phyloP scores from a whole-genome alignment of 2,797 vertebrate species.

The Acridotheres tristis region DNA sequence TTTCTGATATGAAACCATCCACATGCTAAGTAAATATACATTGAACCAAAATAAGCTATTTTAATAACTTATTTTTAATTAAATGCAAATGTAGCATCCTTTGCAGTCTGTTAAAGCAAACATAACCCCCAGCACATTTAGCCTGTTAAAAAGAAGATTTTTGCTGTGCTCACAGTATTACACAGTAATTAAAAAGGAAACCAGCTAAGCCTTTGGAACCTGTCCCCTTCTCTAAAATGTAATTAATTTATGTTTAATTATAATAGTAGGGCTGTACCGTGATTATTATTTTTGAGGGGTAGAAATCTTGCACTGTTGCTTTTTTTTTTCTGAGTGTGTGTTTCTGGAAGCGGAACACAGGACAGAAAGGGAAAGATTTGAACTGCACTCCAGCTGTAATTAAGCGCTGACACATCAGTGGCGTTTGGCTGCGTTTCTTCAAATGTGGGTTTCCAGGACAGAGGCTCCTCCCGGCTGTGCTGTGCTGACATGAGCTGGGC shows the following conservation, averaged over 20 bases:
- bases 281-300: slow-evolving; percentile 6
- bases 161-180: slow-evolving; percentile 29
- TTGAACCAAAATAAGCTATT: slow-evolving; percentile 16
- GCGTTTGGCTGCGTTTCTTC: background rate
- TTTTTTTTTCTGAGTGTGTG: background rate
- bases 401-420: background rate
- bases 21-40: background rate
- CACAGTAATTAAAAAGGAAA: slow-evolving; percentile 40
- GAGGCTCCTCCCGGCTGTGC: background rate
- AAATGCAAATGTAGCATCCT: slow-evolving; percentile 27
- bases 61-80: slow-evolving; percentile 51
- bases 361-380: background rate
- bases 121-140: background rate
- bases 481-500: background rate
- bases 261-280: background rate
- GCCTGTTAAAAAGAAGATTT: slow-evolving; percentile 51
- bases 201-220: background rate
- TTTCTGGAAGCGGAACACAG: background rate
- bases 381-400: background rate
- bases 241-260: slow-evolving; percentile 36
- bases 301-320: background rate
- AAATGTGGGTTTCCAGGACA: background rate
- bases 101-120: slow-evolving; percentile 45
- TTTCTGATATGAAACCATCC: slow-evolving; percentile 1
- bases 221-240: background rate